Percentiles rank a stretch among this genome's conserved stretches.
These are phyloP conservation scores for Pogonophryne albipinna DNA, from an alignment of 2,797 vertebrate genomes.

Conservation along the genomic window DNA sequence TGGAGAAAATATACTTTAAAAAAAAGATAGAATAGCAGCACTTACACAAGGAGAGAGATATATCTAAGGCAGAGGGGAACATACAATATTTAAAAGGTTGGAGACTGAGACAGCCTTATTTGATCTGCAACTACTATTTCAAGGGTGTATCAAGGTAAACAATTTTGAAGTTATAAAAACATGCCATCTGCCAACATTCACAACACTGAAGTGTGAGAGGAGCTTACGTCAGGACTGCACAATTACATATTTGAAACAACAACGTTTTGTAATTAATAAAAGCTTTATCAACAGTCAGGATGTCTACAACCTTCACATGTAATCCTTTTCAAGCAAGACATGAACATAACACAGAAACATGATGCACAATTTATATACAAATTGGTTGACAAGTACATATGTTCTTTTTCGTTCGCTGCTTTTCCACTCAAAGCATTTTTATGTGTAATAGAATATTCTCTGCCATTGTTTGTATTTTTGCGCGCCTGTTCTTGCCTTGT, in stretches of 20 bases:
- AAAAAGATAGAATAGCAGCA: slow-evolving; percentile 63
- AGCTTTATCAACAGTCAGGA: slow-evolving; percentile 17
- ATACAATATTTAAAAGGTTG: slow-evolving; percentile 77
- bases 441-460: background rate
- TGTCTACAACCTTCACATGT: background rate
- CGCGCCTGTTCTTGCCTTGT: background rate
- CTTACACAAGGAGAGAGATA: slow-evolving; percentile 71
- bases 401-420: background rate
- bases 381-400: background rate
- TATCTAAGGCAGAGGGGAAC: slow-evolving; percentile 57
- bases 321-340: slow-evolving; percentile 1
- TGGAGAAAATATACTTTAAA: slow-evolving; percentile 13
- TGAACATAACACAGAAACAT: slow-evolving; percentile 6
- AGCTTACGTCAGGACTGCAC: background rate
- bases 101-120: slow-evolving; percentile 65
- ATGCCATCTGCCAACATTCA: slow-evolving; percentile 54
- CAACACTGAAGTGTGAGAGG: slow-evolving; percentile 40
- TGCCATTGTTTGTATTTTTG: background rate
- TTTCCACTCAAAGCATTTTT: background rate
- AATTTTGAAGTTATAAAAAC: slow-evolving; percentile 69
- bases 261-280: slow-evolving; percentile 13
- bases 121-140: slow-evolving; percentile 76
- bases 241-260: slow-evolving; percentile 2
- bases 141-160: slow-evolving; percentile 75
- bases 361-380: slow-evolving; percentile 10